Conservation (phyloP, 2,888 invertebrate species). For the Cerastoderma edule region DNA sequence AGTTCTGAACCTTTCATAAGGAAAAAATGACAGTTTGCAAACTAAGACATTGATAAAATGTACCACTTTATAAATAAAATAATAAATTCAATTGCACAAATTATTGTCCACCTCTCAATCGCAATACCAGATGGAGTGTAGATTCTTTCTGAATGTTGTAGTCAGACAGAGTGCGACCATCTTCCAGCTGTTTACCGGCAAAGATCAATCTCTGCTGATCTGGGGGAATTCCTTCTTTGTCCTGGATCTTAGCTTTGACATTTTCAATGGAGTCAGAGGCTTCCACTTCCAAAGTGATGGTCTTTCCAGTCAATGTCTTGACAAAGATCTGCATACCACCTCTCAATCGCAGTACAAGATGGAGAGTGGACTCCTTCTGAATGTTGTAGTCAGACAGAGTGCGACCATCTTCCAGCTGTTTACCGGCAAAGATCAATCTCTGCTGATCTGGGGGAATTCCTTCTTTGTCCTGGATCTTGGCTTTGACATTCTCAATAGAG, state of each 20-base stretch:
- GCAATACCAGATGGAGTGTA: conserved; percentile 94
- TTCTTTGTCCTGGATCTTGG: conserved; percentile 86
- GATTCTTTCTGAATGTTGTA: conserved; percentile 98
- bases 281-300: conserved; percentile 86
- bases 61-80: neutral
- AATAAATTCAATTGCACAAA: neutral
- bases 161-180: conserved; percentile 95
- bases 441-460: conserved; percentile 90
- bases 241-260: conserved; percentile 89
- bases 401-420: conserved; percentile 97
- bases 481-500: conserved; percentile 96
- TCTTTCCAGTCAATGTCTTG: conserved; percentile 83
- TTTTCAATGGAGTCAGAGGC: conserved; percentile 97
- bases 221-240: conserved; percentile 87
- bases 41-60: neutral
- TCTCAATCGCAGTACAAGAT: conserved; percentile 94
- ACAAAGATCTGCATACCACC: conserved; percentile 93
- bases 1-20: too few species aligned
- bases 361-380: conserved; percentile 97
- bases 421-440: conserved; percentile 96
- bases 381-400: conserved; percentile 97
- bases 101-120: conserved; percentile 94
- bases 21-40: too few species aligned
- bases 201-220: conserved; percentile 96
- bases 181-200: conserved; percentile 97